Percentiles rank a stretch among this genome's conserved stretches.
phyloP scores from a whole-genome alignment of 2,797 vertebrate genomes.

The Tauraco hartlaubi region DNA sequence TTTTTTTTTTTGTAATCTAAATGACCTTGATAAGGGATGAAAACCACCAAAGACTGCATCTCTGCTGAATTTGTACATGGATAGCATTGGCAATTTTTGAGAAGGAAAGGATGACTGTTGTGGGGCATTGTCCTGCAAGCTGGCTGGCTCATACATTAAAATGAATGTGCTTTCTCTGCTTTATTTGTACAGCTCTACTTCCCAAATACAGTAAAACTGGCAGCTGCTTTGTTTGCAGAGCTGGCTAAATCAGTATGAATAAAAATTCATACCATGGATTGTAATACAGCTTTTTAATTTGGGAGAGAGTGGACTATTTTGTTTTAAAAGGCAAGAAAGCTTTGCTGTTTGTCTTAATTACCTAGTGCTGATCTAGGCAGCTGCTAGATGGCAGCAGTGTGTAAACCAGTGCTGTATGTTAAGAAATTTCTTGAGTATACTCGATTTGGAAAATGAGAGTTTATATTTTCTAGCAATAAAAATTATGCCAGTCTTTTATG shows the following conservation, averaged over 20 bases:
- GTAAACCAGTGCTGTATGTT: not conserved
- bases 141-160: not conserved
- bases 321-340: not conserved
- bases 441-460: not conserved
- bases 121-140: not conserved
- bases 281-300: not conserved
- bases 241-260: not conserved
- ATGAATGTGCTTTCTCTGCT: not conserved
- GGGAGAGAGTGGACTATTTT: not conserved
- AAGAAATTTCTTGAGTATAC: not conserved
- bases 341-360: not conserved
- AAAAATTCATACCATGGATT: fast-evolving
- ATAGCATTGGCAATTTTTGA: not conserved
- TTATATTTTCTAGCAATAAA: not conserved
- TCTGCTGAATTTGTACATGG: not conserved
- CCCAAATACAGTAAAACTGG: not conserved
- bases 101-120: not conserved
- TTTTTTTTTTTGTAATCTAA: not conserved
- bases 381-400: constrained; percentile 67
- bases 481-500: not conserved
- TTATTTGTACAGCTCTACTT: not conserved
- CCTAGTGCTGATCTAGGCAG: not conserved
- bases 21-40: not conserved
- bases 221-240: not conserved
- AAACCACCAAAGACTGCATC: not conserved